Percentiles rank a stretch among this genome's conserved stretches.
Evolutionary conservation across 2,797 vertebrate genomes (phyloP).

Genomic region (Myotis vivesi): DNA sequence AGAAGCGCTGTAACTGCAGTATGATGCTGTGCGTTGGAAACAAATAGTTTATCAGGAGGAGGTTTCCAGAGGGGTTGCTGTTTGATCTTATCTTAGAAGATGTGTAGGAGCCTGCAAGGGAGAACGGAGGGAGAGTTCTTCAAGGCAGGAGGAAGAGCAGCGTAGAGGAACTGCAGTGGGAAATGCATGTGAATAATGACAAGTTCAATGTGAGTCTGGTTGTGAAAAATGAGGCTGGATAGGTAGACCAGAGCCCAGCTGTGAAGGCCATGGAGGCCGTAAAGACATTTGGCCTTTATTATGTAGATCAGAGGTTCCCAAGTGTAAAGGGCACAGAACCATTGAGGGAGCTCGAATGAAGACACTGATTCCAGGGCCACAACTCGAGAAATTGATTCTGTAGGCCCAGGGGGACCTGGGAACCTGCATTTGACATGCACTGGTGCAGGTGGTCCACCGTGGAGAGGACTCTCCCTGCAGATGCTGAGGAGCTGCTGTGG

Average conservation of each 20-base stretch:
- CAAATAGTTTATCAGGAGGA: background rate
- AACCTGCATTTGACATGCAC: background rate
- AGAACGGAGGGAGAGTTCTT: background rate
- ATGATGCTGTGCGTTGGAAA: background rate
- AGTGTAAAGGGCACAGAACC: background rate
- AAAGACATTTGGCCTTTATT: background rate
- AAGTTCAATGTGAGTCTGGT: background rate
- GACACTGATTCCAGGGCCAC: background rate
- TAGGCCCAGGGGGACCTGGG: background rate
- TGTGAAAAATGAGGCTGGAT: background rate
- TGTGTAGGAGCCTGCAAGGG: background rate
- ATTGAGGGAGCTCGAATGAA: background rate
- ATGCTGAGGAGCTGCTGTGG: background rate
- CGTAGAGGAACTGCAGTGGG: background rate
- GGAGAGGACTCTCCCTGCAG: background rate
- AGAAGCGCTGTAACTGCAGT: background rate
- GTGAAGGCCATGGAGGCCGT: background rate
- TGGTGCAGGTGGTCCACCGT: rapidly evolving
- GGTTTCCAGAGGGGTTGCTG: background rate
- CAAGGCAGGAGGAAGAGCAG: background rate
- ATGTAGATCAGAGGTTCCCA: background rate
- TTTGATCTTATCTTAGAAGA: conserved; percentile 26
- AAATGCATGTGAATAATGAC: background rate
- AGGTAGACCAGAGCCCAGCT: background rate
- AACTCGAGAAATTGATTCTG: background rate